Percentiles rank a stretch among this genome's conserved stretches.
Evolutionary conservation across 2,113 vertebrate genomes (phyloP).

Genomic region (Ciconia maguari): DNA sequence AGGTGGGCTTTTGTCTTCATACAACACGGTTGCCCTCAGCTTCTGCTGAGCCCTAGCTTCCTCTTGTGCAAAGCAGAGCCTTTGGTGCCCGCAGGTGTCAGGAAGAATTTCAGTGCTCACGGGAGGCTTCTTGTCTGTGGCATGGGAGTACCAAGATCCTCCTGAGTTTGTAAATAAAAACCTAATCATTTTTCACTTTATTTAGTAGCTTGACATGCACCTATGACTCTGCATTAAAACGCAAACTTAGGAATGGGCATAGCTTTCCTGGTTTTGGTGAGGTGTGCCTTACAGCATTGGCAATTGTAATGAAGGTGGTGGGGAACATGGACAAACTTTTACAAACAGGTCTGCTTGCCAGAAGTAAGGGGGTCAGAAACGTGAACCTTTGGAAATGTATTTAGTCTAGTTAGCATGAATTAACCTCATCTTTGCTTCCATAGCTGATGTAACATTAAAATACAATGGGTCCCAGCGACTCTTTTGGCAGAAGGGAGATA

Average conservation of each 20-base stretch:
- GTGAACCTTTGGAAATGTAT: not conserved
- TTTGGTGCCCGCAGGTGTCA: not conserved
- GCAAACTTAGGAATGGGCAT: not conserved
- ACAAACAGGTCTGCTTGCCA: not conserved
- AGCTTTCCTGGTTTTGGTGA: not conserved
- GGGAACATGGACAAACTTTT: not conserved
- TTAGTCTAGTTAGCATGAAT: not conserved
- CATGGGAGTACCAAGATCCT: not conserved
- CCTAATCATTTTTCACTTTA: not conserved
- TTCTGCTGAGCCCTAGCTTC: not conserved
- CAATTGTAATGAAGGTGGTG: not conserved
- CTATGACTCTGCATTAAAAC: not conserved
- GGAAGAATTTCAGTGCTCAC: accelerated
- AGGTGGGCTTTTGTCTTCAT: not conserved
- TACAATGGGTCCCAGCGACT: accelerated
- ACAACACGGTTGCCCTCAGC: not conserved
- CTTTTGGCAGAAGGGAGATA: not conserved
- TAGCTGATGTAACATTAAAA: not conserved
- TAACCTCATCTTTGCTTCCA: not conserved
- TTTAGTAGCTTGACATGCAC: not conserved
- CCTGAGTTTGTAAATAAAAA: not conserved
- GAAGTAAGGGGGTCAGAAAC: not conserved
- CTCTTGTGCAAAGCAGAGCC: not conserved
- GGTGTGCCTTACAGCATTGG: not conserved
- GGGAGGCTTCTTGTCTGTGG: not conserved